Base-by-base conservation (phyloP, 2,797 vertebrate genomes). In the Sebastes alutus region DNA sequence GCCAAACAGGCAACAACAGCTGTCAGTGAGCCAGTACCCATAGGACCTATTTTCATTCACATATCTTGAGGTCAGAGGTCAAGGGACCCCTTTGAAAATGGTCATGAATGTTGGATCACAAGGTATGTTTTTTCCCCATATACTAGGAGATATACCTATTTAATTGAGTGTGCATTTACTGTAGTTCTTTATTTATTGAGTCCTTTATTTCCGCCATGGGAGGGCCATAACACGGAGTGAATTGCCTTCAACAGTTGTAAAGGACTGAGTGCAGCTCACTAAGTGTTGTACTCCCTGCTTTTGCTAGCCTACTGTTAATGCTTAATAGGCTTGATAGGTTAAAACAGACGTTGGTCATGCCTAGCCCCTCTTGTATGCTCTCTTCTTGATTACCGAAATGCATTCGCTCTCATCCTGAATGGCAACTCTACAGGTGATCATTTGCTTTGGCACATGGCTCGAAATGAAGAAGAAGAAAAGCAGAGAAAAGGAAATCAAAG, bases 301-400 rank as follows among this genome's bases (percentile, higher is more conserved):
- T 67, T 25, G 62, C 77, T 67, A 23, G 81, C 81, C 82, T 75
- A 83, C 87, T 88, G 89, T 89, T 88, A 72, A 83, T 68, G 68
- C 79, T 72, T 87, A 84, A 91, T 83, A 66, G 30, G 76, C 74
- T 68, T 85, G 79, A 91, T 90, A 25, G 81, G 70, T 73, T 87
- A 86, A 75, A 84, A 14, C 61, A 70, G 61, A 54, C 75, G 49
- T 27, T 23, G 60, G 76, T 83, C 89, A 90, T 63, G 80, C 22
- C 33, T 52, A 11, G 64, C 38, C 32, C 56, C 32, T 78, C 64
- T 80, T 11, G 20, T 32, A 49, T 23, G 59, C 60, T 76, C 77
- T 66, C 54, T 66, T 49, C 54, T 60, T 78, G 82, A 90, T 91
- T 68, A 83, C 64, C 38, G 67, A 86, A 87, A 89, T 52, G 72